A percentile compares a stretch with the other conserved stretches of the same genome.
Conservation (phyloP, 2,888 invertebrate species). For the Yponomeuta malinellus region DNA sequence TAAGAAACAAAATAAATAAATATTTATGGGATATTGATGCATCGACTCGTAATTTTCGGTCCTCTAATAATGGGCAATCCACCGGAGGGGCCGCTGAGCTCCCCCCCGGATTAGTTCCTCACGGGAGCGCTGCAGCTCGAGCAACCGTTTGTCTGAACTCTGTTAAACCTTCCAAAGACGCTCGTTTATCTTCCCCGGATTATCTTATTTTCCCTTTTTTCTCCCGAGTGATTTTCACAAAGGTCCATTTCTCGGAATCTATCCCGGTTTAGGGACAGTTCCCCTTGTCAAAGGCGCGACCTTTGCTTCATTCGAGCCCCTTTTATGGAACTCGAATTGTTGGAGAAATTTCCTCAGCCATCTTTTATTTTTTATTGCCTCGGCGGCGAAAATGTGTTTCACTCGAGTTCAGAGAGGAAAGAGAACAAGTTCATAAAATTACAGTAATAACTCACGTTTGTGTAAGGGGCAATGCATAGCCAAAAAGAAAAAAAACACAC, state of each 20-base stretch:
- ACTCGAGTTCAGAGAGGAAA: slow-evolving; percentile 10
- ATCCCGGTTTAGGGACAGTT: slow-evolving; percentile 14
- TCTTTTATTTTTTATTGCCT: slow-evolving; percentile 15
- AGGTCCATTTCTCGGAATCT: slow-evolving; percentile 14
- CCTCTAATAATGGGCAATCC: not conserved
- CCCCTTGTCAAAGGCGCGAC: slow-evolving; percentile 16
- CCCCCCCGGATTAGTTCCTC: not conserved
- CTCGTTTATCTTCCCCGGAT: slow-evolving; percentile 14
- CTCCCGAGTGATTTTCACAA: slow-evolving; percentile 12
- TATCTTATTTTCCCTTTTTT: slow-evolving; percentile 15
- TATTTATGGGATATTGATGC: too few species aligned
- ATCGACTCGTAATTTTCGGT: too few species aligned
- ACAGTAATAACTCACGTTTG: slow-evolving; percentile 10
- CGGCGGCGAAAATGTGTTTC: slow-evolving; percentile 12
- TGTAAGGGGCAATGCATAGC: slow-evolving; percentile 7
- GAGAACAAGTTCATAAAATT: slow-evolving; percentile 12
- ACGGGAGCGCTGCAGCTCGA: not conserved
- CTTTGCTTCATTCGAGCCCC: slow-evolving; percentile 7
- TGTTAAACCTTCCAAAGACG: slow-evolving; percentile 1
- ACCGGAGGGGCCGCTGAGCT: not conserved
- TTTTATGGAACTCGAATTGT: slow-evolving; percentile 4
- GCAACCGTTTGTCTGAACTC: slow-evolving; percentile 11
- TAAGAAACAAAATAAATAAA: too few species aligned
- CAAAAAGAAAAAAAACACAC: too few species aligned
- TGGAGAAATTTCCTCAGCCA: slow-evolving; percentile 12